Evolutionary conservation across 2,113 vertebrate species (phyloP).

Genomic region (Varanus komodoensis): DNA sequence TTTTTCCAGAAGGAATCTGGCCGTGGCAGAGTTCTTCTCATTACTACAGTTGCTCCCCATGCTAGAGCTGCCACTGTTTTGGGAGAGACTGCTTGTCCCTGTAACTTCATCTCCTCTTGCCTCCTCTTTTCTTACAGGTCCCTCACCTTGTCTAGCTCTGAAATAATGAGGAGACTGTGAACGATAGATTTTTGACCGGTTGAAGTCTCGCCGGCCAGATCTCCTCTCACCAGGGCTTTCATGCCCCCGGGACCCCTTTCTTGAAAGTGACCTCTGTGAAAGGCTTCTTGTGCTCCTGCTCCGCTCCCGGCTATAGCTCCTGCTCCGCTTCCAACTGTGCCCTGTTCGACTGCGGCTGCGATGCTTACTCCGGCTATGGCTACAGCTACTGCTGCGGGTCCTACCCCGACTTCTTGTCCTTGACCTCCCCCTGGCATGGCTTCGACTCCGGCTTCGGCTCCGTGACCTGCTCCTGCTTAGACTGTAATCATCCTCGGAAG

Average conservation of each 20-base stretch:
- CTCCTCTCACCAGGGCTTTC: conserved; percentile 84
- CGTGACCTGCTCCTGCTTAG: conserved; percentile 85
- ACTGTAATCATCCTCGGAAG: conserved; percentile 87
- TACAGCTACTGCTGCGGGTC: conserved; percentile 91
- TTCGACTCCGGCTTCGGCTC: conserved; percentile 84
- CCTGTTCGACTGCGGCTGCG: conserved; percentile 84
- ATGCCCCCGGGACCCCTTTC: conserved; percentile 80
- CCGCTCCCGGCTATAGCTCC: conserved; percentile 89
- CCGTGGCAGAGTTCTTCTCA: conserved; percentile 90
- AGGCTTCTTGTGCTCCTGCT: conserved; percentile 88
- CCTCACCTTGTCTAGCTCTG: conserved; percentile 71
- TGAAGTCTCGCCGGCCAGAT: conserved; percentile 87
- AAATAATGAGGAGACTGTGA: conserved; percentile 93
- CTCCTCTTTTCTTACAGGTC: conserved; percentile 72
- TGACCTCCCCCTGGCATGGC: conserved; percentile 73
- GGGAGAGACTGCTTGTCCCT: conserved; percentile 68
- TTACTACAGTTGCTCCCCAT: conserved; percentile 80
- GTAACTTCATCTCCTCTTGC: conserved; percentile 78
- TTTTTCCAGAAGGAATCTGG: conserved; percentile 93
- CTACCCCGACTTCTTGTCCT: conserved; percentile 84
- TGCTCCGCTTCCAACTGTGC: conserved; percentile 82
- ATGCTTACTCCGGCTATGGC: conserved; percentile 85
- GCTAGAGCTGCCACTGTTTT: conserved; percentile 65
- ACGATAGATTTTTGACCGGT: conserved; percentile 93
- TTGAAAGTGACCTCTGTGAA: conserved; percentile 86